Conservation (phyloP, 1,140 invertebrate species). For the Achroia grisella region DNA sequence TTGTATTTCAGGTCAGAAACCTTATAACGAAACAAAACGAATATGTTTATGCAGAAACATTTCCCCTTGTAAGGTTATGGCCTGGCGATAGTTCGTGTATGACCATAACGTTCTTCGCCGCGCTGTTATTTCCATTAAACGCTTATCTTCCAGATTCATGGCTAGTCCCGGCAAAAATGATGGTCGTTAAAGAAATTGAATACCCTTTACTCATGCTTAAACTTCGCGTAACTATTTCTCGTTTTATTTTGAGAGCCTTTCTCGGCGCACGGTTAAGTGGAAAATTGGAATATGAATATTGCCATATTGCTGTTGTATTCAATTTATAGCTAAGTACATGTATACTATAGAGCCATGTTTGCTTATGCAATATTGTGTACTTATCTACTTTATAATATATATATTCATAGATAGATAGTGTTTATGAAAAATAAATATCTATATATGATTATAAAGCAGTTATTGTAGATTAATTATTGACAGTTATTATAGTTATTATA, state of each 20-base stretch:
- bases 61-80: constrained; percentile 29
- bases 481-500: too few relatives aligned
- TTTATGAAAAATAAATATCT: too few relatives aligned
- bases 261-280: too few relatives aligned
- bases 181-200: constrained; percentile 53
- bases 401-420: too few relatives aligned
- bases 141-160: constrained; percentile 54
- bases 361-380: neutral
- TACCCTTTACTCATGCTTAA: constrained; percentile 36
- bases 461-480: too few relatives aligned
- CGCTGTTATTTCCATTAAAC: constrained; percentile 51
- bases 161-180: constrained; percentile 39
- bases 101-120: constrained; percentile 35
- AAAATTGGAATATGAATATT: too few relatives aligned
- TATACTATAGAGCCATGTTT: too few relatives aligned
- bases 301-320: too few relatives aligned
- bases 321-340: too few relatives aligned
- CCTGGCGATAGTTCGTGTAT: constrained; percentile 41
- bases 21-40: constrained; percentile 17
- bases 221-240: constrained; percentile 4
- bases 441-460: too few relatives aligned
- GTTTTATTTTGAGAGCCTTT: too few relatives aligned
- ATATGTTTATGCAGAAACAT: constrained; percentile 37
- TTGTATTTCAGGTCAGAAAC: neutral
- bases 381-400: too few relatives aligned